Evolutionary conservation across 2,888 invertebrate genomes (phyloP).

Genomic region (Phanerotoma sp.): DNA sequence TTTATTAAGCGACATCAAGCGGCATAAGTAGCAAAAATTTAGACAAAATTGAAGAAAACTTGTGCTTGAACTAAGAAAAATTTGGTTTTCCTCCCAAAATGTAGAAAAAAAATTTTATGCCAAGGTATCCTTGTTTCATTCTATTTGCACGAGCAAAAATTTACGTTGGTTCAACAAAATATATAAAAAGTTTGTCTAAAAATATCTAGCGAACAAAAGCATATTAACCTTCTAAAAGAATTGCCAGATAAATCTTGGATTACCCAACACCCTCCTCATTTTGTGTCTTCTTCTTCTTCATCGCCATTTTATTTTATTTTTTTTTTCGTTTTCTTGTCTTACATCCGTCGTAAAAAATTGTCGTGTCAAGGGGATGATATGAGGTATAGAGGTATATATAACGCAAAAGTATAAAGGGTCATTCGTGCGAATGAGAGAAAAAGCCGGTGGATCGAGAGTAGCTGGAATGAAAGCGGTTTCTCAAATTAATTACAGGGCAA

Average conservation of each 20-base stretch:
- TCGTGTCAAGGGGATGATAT: conserved; percentile 1
- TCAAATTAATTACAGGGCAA: conserved; percentile 57
- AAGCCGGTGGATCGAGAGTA: conserved; percentile 7
- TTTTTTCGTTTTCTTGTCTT: conserved; percentile 30
- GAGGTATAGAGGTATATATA: conserved; percentile 7
- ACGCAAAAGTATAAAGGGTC: conserved; percentile 22
- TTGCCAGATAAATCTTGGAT: conserved; percentile 55
- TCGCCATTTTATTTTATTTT: too few species aligned
- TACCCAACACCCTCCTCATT: conserved; percentile 37
- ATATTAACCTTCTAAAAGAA: conserved; percentile 31
- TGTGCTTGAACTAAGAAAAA: too few species aligned
- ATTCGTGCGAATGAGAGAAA: conserved; percentile 19
- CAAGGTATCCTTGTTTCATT: not conserved
- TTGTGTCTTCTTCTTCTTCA: conserved; percentile 19
- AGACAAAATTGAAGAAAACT: too few species aligned
- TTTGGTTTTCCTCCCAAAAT: too few species aligned
- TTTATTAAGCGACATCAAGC: too few species aligned
- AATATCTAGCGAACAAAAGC: conserved; percentile 2
- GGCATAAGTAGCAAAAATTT: too few species aligned
- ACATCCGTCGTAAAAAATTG: conserved; percentile 8
- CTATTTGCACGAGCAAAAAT: too few species aligned
- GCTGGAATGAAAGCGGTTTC: conserved; percentile 45
- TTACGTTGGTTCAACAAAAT: too few species aligned
- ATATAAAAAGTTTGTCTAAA: conserved; percentile 1
- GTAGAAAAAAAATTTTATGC: not conserved